Percentiles rank a stretch among this genome's conserved stretches.
These are phyloP conservation scores for Prionailurus bengalensis DNA, from an alignment of 2,113 vertebrate genomes.

Conservation along the genomic window DNA sequence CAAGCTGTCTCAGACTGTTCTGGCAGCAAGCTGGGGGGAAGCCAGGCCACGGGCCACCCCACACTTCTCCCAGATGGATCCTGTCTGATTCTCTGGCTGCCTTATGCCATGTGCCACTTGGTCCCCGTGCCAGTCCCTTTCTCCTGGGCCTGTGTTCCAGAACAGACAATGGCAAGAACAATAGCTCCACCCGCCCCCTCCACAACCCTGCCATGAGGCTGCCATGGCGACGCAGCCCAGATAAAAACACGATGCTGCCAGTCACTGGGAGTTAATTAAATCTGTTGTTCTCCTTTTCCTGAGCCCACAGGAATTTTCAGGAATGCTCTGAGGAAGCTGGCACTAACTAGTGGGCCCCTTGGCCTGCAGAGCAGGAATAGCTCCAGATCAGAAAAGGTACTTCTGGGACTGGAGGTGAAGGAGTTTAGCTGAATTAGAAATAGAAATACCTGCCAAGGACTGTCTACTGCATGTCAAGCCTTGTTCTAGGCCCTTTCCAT, in stretches of 20 bases:
- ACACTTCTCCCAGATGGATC: conserved; percentile 65
- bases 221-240: conserved; percentile 82
- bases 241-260: conserved; percentile 82
- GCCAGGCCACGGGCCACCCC: background rate
- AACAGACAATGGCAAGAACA: conserved; percentile 81
- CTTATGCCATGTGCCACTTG: conserved; percentile 74
- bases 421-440: conserved; percentile 24
- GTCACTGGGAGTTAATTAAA: conserved; percentile 84
- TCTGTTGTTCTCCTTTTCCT: conserved; percentile 79
- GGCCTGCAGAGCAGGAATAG: background rate
- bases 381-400: conserved; percentile 53
- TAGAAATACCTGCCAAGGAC: background rate
- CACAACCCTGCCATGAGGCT: conserved; percentile 77
- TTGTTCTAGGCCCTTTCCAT: background rate
- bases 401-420: conserved; percentile 36
- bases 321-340: conserved; percentile 63
- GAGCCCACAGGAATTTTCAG: conserved; percentile 71
- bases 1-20: background rate
- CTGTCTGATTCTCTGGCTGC: conserved; percentile 63
- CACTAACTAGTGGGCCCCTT: conserved; percentile 41
- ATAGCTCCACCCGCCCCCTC: conserved; percentile 80
- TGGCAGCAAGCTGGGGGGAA: background rate
- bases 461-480: background rate
- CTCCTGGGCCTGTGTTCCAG: conserved; percentile 65
- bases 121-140: conserved; percentile 74